Evolutionary conservation across 2,888 invertebrate genomes (phyloP), one percentile per base, ranked within the genome.

Genomic region (Polylopha cassiicola): DNA sequence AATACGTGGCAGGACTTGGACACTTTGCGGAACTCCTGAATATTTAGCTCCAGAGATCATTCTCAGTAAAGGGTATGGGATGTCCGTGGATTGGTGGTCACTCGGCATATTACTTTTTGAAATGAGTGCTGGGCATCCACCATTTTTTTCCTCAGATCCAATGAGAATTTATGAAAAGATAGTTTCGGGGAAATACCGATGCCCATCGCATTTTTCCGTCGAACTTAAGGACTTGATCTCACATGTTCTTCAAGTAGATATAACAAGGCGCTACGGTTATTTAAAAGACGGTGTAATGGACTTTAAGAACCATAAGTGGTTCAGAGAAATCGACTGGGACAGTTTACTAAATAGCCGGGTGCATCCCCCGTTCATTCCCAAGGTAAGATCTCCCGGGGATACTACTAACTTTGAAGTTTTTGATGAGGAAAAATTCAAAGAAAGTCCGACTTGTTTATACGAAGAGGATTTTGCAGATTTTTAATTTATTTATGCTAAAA

Each of bases 11-110:
- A 86, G 97, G 57, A 97, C 98, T 0, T 95, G 95, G 91, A 97
- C 97, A 0, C 75, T 98, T 11, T 98, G 98, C 68, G 98, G 98
- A 0, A 99, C 99, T 0, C 98, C 98, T 0, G 98, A 99, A 75
- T 99, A 99, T 75, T 84, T 99, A 44, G 98, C 99, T 0, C 96
- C 96, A 1, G 98, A 98, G 80, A 91, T 93, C 11, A 95, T 98
- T 50, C 87, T 95, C 33, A 93, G 92, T 48, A 95, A 95, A 73
- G 97, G 97, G 0, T 98, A 99, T 74, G 95, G 95, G 24, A 91
- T 89, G 59, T 92, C 95, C 0, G 98, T 95, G 0, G 98, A 99
- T 64, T 99, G 97, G 96, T 99, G 98, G 98, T 92, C 97, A 0
- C 88, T 94, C 24, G 98, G 95, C 0, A 88, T 97, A 4, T 82